phyloP scores from a whole-genome alignment of 1,140 invertebrate species.

The Solenopsis invicta region DNA sequence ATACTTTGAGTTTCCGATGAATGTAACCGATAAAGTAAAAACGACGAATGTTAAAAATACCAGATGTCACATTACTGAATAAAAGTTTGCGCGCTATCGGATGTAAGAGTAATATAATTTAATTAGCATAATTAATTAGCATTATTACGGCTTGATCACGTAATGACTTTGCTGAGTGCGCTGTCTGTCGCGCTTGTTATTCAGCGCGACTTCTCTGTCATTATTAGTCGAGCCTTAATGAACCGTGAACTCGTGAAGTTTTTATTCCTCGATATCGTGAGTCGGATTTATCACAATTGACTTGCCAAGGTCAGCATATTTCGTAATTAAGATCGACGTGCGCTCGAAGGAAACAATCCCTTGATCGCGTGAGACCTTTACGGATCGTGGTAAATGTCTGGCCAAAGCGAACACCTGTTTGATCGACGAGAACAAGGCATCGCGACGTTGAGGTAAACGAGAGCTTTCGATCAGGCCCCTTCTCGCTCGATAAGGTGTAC shows the following conservation, averaged over 20 bases:
- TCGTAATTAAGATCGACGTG: constrained; percentile 6
- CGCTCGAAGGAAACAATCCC: background rate
- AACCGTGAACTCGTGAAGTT: background rate
- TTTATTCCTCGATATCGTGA: background rate
- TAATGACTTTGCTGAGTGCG: background rate
- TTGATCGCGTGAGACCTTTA: constrained; percentile 13
- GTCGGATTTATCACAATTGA: background rate
- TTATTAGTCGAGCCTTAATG: background rate
- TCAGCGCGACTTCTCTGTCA: background rate
- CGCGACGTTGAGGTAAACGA: constrained; percentile 76
- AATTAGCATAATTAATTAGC: constrained; percentile 33
- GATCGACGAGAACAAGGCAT: constrained; percentile 62
- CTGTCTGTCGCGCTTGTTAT: too few relatives aligned
- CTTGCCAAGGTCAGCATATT: background rate
- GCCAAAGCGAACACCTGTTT: constrained; percentile 75
- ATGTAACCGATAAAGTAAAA: background rate
- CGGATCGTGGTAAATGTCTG: constrained; percentile 63
- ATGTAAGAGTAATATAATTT: background rate
- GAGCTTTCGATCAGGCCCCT: constrained; percentile 78
- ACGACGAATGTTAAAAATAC: background rate
- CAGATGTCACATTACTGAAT: background rate
- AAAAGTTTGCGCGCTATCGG: background rate
- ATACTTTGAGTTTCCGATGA: background rate
- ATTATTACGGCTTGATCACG: background rate
- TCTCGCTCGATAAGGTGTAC: constrained; percentile 79